Conservation (phyloP, 2,888 invertebrate genomes). For the Siphlonurus alternatus region DNA sequence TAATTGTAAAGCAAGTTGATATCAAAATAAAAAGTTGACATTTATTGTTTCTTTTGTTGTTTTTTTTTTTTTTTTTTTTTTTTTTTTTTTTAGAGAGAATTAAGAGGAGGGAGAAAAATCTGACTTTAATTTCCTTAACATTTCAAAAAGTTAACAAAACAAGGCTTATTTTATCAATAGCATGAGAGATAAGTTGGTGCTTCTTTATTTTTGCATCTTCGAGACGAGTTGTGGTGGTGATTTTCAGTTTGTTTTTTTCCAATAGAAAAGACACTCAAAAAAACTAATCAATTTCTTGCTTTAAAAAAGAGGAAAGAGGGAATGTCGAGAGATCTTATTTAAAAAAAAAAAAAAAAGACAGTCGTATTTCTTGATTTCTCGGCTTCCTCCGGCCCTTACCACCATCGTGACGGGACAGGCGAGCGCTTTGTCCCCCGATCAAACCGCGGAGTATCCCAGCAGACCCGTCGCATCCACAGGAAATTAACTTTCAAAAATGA, state of each 20-base stretch:
- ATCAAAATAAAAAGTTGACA: not conserved
- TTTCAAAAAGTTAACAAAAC: not conserved
- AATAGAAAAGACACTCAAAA: not conserved
- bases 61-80: not conserved
- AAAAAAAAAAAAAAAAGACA: not conserved
- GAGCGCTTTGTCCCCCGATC: not conserved
- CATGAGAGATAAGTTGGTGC: not conserved
- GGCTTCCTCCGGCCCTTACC: not conserved
- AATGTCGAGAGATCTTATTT: not conserved
- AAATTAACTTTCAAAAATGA: slow-evolving; percentile 3
- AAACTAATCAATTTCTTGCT: not conserved
- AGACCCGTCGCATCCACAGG: not conserved
- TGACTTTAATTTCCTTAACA: not conserved
- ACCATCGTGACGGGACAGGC: not conserved
- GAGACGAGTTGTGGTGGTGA: not conserved
- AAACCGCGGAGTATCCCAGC: not conserved
- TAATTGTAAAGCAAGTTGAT: not conserved
- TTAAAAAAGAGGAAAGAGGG: not conserved
- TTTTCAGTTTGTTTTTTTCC: not conserved
- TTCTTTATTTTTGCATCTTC: not conserved
- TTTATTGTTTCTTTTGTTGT: not conserved
- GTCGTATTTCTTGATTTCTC: not conserved
- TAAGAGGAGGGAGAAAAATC: not conserved
- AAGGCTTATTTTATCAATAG: not conserved
- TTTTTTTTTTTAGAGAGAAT: not conserved